Conservation (phyloP, 2,797 vertebrate species). For the Scomberomorus guttatus region DNA sequence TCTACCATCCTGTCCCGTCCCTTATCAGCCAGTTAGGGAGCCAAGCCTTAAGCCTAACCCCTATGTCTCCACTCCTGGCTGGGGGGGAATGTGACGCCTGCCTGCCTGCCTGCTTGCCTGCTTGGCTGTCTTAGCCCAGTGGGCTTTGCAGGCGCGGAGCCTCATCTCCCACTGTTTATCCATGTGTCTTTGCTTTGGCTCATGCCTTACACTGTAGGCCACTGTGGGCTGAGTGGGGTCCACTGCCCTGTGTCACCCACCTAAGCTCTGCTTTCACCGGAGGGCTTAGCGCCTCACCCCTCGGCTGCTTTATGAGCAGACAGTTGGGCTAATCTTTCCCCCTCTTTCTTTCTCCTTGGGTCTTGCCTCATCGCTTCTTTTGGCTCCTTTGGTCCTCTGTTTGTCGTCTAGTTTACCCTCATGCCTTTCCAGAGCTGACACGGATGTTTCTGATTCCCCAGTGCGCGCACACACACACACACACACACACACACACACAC, state of each 20-base stretch:
- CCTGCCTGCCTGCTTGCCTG: conserved; percentile 50
- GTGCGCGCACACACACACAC: too few relatives aligned
- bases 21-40: conserved; percentile 66
- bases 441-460: conserved; percentile 38
- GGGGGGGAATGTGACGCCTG: conserved; percentile 69
- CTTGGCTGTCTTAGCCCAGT: conserved; percentile 73
- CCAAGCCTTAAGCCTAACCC: conserved; percentile 76
- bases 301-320: conserved; percentile 83
- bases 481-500: too few relatives aligned
- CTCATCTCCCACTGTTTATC: conserved; percentile 82
- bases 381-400: conserved; percentile 48
- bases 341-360: conserved; percentile 65
- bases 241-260: conserved; percentile 83
- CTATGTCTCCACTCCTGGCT: conserved; percentile 74
- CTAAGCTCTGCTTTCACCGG: conserved; percentile 88
- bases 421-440: conserved; percentile 33
- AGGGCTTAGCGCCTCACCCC: conserved; percentile 85
- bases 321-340: conserved; percentile 83
- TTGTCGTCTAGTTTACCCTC: conserved; percentile 33
- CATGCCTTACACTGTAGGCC: conserved; percentile 69
- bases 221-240: conserved; percentile 74
- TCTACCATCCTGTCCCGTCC: conserved; percentile 56
- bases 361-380: conserved; percentile 62
- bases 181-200: conserved; percentile 86
- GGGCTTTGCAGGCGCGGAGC: conserved; percentile 73